Evolutionary conservation across 2,797 vertebrate species (phyloP).

Genomic region (Rhyacichthys aspro): DNA sequence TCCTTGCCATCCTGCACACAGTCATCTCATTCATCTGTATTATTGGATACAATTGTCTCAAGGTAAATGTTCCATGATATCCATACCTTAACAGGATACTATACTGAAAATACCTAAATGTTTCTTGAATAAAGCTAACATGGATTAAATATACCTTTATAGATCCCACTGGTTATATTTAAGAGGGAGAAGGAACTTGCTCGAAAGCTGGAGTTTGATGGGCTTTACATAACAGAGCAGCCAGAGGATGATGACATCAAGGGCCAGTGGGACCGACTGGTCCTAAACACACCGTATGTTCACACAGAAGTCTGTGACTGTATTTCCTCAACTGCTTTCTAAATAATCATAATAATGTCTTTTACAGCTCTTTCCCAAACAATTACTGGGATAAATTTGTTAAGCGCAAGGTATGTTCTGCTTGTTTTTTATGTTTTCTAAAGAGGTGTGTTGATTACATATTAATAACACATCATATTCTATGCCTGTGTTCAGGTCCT

Average conservation of each 20-base stretch:
- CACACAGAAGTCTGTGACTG: not conserved
- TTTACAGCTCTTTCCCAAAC: slow-evolving; percentile 90
- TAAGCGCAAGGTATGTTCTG: slow-evolving; percentile 88
- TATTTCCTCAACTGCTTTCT: not conserved
- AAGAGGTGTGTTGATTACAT: not conserved
- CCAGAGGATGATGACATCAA: slow-evolving; percentile 95
- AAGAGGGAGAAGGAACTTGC: slow-evolving; percentile 95
- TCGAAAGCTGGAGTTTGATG: slow-evolving; percentile 93
- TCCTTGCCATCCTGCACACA: slow-evolving; percentile 87
- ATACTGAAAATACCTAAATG: not conserved
- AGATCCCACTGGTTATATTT: slow-evolving; percentile 94
- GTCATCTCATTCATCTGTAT: slow-evolving; percentile 94
- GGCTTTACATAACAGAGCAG: slow-evolving; percentile 93
- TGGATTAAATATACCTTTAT: not conserved
- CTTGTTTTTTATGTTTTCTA: not conserved
- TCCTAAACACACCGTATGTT: slow-evolving; percentile 91
- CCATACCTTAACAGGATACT: not conserved
- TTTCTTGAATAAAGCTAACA: not conserved
- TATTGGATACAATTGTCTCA: slow-evolving; percentile 96
- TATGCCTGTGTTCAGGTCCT: slow-evolving; percentile 80
- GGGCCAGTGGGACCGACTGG: slow-evolving; percentile 93
- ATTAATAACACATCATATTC: not conserved
- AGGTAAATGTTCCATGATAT: slow-evolving; percentile 72
- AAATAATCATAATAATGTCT: not conserved
- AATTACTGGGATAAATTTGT: slow-evolving; percentile 99